These are phyloP conservation scores for Sympetrum striolatum DNA, from an alignment of 2,888 invertebrate species.

Conservation along the genomic window DNA sequence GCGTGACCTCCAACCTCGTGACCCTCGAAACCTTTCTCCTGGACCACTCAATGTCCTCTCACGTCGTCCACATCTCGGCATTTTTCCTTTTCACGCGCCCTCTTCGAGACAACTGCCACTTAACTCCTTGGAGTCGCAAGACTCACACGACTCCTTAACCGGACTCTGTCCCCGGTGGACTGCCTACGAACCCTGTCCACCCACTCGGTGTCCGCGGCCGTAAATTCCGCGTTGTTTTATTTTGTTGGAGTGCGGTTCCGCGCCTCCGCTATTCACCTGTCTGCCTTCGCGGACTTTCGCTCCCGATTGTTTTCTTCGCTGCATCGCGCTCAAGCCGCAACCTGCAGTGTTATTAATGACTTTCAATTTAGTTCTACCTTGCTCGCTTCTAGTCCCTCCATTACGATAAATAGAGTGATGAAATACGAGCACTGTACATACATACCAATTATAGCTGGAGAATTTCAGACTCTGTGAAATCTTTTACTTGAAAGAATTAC, in stretches of 20 bases:
- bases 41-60: background rate
- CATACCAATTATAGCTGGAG: no score
- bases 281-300: no score
- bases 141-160: background rate
- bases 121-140: background rate
- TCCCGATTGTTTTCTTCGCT: no score
- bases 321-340: no score
- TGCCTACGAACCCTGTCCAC: background rate
- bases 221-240: background rate
- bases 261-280: background rate
- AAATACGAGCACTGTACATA: no score
- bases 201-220: background rate
- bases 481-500: no score
- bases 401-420: no score
- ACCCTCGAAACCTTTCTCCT: background rate
- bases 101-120: background rate
- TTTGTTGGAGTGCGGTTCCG: background rate
- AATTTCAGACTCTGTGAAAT: no score
- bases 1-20: background rate
- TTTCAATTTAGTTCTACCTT: no score
- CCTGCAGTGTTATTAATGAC: no score
- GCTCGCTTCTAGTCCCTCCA: no score
- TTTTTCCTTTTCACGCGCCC: background rate
- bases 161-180: background rate
- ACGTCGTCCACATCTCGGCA: background rate